Base-by-base conservation (phyloP, 92 coral and sea anemone species). In the Parazoanthus swiftii region DNA sequence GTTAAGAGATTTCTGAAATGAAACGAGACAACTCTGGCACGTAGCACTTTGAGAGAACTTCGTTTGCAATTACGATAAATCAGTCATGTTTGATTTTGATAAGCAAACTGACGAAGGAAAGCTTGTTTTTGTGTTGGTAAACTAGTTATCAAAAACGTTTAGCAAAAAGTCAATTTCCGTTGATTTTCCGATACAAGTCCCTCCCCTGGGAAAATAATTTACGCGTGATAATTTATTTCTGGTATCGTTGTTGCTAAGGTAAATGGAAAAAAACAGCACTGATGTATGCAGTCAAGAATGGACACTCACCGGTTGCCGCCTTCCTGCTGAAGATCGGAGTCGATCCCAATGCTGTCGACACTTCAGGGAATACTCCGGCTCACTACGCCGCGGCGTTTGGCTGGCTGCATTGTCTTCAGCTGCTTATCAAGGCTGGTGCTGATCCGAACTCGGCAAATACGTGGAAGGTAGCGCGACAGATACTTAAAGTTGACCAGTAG, bases 381-480 rank as follows among this genome's bases (percentile, higher is more conserved):
- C 98, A 94, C 89, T 94, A 94, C 82, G 98, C 98, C 43, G 95
- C 98, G 38, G 98, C 94, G 14, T 94, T 89, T 91, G 98, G 98
- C 74, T 94, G 98, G 98, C 87, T 94, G 50, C 98, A 94, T 74
- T 94, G 98, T 86, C 91, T 94, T 74, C 88, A 93, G 76, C 79
- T 94, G 88, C 88, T 94, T 37, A 93, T 94, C 37, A 76, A 94
- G 70, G 98, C 95, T 81, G 95, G 94, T 51, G 98, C 91, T 35
- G 89, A 93, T 82, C 95, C 95, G 6, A 94, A 91, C 86, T 88
- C 91, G 0, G 83, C 93, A 42, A 94, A 94, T 80, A 93, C 93
- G 58, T 94, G 98, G 98, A 94, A 94, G 94, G 98, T 88, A 88
- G 51, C 59, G 59, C 3, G 59, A 54, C 2, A 54, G 59, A 54